Base-by-base conservation (phyloP, 2,113 vertebrate genomes). In the Nyctereutes procyonoides region DNA sequence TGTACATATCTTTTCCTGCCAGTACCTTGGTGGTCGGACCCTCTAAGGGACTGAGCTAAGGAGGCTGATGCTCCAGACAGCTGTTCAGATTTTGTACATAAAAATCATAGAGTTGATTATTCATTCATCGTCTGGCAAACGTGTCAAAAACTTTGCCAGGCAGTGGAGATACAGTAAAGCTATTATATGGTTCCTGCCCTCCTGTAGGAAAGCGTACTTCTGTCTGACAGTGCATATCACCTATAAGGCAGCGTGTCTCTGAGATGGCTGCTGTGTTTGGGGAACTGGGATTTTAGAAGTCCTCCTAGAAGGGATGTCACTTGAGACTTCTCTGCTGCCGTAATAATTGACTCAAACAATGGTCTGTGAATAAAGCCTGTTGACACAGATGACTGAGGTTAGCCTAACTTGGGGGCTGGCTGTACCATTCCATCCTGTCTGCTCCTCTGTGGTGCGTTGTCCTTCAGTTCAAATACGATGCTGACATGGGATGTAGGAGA, bases 51-150 rank as follows among this genome's bases (percentile, higher is more conserved):
- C 5, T 51, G 73, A 92, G 28, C 3, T 93, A 73, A 79, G 65
- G 19, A 95, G 48, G 26, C 24, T 1, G 55, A 58, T 89, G 17
- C 22, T 73, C 8, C 15, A 93, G 17, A 58, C 3, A 56, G 28
- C n/a, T 82, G 19, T 87, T 96, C 83, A 58, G 20, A 60, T 92
- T 87, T 90, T 87, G 12, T 88, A 22, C 43, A 80, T 77, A 77
- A 85, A 95, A 73, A n/a, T 85, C 28, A 86, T 53, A 53, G 55
- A 92, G 56, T 48, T 30, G 77, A 0, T n/a, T 5, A 17, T 67
- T 83, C 19, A 71, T 56, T 92, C 43, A 77, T 26, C 16, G 28
- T 14, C 56, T 82, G 76, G 35, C 13, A 79, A 67, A 65, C 6
- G 30, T 91, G 19, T 67, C 35, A 92, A 77, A 80, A 48, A 55